A percentile compares a stretch with the other conserved stretches of the same genome.
Evolutionary conservation across 2,113 vertebrate genomes (phyloP).

Genomic region (Pseudois nayaur): DNA sequence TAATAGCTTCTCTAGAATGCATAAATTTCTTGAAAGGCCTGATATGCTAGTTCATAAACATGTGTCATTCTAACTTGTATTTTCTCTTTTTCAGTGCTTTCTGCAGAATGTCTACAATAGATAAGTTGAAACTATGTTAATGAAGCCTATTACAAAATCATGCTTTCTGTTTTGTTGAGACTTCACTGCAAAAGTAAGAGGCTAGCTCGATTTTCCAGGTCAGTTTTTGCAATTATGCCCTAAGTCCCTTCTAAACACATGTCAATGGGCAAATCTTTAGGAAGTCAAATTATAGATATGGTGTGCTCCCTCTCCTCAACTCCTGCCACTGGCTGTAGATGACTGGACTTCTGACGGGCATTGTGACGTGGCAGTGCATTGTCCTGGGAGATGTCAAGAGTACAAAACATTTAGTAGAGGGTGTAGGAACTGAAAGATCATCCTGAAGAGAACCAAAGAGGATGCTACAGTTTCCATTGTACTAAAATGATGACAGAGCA

Average conservation of each 20-base stretch:
- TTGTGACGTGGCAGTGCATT: neutral
- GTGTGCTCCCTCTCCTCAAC: neutral
- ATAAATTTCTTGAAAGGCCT: conserved; percentile 17
- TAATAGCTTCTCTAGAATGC: neutral
- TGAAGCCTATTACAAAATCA: neutral
- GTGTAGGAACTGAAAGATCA: neutral
- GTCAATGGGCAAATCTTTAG: neutral
- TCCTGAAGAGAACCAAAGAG: neutral
- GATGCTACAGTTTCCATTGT: neutral
- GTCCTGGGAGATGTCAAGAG: neutral
- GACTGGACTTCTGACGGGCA: neutral
- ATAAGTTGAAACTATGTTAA: neutral
- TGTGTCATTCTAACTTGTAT: neutral
- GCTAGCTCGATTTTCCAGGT: neutral
- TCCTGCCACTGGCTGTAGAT: neutral
- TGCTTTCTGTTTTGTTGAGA: neutral
- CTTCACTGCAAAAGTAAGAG: neutral
- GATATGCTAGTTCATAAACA: neutral
- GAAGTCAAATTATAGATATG: neutral
- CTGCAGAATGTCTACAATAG: neutral
- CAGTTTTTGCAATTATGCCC: neutral
- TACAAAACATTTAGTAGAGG: neutral
- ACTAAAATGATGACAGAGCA: neutral
- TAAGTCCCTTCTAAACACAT: neutral
- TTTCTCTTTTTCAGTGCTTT: conserved; percentile 3